phyloP scores from a whole-genome alignment of 2,113 vertebrate genomes.

The Sciurus niger region DNA sequence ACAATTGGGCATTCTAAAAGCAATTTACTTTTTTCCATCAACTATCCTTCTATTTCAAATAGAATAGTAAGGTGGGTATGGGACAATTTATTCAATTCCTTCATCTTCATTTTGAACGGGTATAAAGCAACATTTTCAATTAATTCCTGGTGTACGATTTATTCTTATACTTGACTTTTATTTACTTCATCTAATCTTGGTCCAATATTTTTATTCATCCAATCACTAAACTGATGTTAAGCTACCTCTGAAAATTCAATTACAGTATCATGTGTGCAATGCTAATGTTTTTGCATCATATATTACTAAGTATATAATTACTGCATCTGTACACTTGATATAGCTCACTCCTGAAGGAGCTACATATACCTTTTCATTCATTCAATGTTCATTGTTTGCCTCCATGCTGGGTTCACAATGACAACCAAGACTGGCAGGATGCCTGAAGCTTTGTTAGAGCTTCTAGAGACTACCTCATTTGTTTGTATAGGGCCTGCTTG shows the following conservation, averaged over 20 bases:
- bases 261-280: not conserved
- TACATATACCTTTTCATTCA: not conserved
- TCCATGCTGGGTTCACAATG: not conserved
- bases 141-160: constrained; percentile 10
- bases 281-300: not conserved
- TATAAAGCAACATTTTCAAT: constrained; percentile 4
- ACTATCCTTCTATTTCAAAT: constrained; percentile 40
- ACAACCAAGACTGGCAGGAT: not conserved
- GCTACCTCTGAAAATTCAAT: constrained; percentile 25
- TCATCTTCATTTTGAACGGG: not conserved
- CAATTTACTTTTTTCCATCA: constrained; percentile 44
- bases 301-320: constrained; percentile 37
- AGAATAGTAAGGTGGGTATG: no score
- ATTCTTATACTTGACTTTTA: constrained; percentile 52
- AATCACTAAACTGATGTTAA: constrained; percentile 39
- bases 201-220: not conserved
- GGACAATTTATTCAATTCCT: not conserved
- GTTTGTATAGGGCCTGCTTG: not conserved
- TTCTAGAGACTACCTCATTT: not conserved
- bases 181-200: constrained; percentile 35
- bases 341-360: not conserved
- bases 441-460: not conserved
- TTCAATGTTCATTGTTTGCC: not conserved
- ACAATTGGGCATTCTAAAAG: constrained; percentile 24
- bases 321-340: not conserved